These are phyloP conservation scores for Lipophrys pholis DNA, from an alignment of 2,113 vertebrate genomes.

Conservation along the genomic window DNA sequence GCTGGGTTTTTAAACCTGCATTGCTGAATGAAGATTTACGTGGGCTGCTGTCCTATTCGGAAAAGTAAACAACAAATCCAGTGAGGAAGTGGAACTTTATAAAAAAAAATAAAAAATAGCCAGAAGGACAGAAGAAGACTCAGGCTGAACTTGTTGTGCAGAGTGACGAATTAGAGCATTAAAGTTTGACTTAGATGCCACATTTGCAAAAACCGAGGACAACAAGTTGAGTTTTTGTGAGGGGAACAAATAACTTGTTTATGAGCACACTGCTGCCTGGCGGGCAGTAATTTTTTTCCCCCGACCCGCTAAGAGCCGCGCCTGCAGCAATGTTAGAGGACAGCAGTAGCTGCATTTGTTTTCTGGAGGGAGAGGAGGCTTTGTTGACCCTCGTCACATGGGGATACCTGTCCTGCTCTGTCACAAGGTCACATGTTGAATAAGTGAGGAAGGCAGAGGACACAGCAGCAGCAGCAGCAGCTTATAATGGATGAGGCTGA, in stretches of 20 bases:
- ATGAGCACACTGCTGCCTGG: background rate
- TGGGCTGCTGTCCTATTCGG: constrained; percentile 25
- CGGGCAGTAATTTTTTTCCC: constrained; percentile 21
- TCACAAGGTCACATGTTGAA: constrained; percentile 35
- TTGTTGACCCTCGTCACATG: constrained; percentile 20
- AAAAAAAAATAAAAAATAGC: constrained; percentile 19
- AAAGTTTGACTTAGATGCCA: constrained; percentile 23
- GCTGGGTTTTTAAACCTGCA: constrained; percentile 46
- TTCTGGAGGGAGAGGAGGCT: constrained; percentile 19
- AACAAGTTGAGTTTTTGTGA: constrained; percentile 39
- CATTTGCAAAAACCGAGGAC: constrained; percentile 31
- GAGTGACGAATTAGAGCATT: constrained; percentile 9
- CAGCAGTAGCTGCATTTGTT: constrained; percentile 18
- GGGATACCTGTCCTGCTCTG: constrained; percentile 45
- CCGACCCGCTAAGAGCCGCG: background rate
- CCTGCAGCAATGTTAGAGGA: constrained; percentile 23
- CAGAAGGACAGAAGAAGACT: constrained; percentile 12
- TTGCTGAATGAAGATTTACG: constrained; percentile 30
- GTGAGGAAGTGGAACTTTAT: constrained; percentile 45
- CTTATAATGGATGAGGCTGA: constrained; percentile 8
- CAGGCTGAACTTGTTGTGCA: constrained; percentile 19
- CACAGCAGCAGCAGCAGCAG: background rate
- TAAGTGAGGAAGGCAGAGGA: constrained; percentile 27
- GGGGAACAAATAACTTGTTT: constrained; percentile 36
- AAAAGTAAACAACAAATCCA: constrained; percentile 23